Percentiles rank a stretch among this genome's conserved stretches.
Conservation (phyloP, 2,113 vertebrate genomes). For the Uria aalge region DNA sequence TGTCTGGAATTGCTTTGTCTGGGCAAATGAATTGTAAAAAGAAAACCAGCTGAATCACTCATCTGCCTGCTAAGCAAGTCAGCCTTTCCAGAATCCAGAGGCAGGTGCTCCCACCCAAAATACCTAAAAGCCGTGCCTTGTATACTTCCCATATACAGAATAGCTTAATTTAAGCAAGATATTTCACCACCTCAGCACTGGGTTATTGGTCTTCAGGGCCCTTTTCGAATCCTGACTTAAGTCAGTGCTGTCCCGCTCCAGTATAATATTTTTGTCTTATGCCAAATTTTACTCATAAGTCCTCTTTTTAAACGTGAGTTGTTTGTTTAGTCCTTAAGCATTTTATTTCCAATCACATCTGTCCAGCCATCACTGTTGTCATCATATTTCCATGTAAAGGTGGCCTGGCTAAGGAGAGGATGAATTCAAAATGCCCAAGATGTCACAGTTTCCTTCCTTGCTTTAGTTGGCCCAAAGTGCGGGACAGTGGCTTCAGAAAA, state of each 20-base stretch:
- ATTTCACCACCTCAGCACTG: neutral
- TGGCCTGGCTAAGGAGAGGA: neutral
- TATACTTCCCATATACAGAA: neutral
- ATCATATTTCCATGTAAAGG: neutral
- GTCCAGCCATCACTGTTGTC: neutral
- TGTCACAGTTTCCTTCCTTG: neutral
- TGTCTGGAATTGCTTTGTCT: neutral
- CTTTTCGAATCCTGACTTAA: neutral
- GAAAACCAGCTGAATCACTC: neutral
- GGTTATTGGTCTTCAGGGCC: neutral
- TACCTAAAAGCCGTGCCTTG: neutral
- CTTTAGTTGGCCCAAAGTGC: neutral
- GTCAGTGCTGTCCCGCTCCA: neutral
- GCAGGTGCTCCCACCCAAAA: neutral
- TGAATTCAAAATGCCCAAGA: neutral
- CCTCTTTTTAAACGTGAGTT: neutral
- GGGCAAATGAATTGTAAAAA: neutral
- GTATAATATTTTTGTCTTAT: neutral
- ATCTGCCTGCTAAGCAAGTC: neutral
- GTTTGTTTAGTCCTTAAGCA: neutral
- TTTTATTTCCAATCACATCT: neutral
- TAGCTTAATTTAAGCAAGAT: neutral
- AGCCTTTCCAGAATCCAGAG: neutral
- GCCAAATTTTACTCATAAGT: neutral
- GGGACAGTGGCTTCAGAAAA: neutral